Conservation (phyloP, 2,888 invertebrate species). For the Thymelicus acteon region DNA sequence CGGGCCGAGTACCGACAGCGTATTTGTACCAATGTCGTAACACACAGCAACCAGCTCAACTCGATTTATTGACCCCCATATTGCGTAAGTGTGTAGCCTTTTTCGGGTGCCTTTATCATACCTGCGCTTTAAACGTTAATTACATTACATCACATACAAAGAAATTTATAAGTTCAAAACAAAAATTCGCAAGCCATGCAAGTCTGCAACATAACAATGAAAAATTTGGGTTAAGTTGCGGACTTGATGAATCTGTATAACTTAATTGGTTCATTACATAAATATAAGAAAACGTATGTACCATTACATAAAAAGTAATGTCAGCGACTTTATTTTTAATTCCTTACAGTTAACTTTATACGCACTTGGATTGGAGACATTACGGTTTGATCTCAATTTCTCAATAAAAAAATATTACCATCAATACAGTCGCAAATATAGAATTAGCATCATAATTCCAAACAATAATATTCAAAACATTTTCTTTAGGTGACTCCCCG, state of each 20-base stretch:
- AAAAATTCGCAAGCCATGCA: neutral
- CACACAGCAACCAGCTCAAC: constrained; percentile 10
- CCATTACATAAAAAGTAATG: no score
- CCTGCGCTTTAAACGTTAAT: neutral
- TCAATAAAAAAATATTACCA: no score
- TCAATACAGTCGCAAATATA: no score
- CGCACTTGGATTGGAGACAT: no score
- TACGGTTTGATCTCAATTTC: no score
- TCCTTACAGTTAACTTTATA: no score
- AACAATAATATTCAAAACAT: no score
- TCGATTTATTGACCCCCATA: constrained; percentile 21
- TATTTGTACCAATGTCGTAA: constrained; percentile 1
- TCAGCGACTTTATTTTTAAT: no score
- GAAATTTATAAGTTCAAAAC: neutral
- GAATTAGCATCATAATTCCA: no score
- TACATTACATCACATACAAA: neutral
- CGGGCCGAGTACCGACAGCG: neutral
- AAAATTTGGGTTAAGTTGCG: constrained; percentile 20
- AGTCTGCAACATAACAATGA: neutral
- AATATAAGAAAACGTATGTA: neutral
- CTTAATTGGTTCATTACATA: constrained; percentile 6
- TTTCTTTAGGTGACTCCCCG: no score
- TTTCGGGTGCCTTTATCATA: neutral
- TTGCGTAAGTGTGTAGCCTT: constrained; percentile 7
- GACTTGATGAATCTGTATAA: constrained; percentile 7